Percentiles rank a stretch among this genome's conserved stretches.
These are phyloP conservation scores for Lasioglossum villosulum DNA, from an alignment of 2,888 invertebrate genomes.

Conservation along the genomic window DNA sequence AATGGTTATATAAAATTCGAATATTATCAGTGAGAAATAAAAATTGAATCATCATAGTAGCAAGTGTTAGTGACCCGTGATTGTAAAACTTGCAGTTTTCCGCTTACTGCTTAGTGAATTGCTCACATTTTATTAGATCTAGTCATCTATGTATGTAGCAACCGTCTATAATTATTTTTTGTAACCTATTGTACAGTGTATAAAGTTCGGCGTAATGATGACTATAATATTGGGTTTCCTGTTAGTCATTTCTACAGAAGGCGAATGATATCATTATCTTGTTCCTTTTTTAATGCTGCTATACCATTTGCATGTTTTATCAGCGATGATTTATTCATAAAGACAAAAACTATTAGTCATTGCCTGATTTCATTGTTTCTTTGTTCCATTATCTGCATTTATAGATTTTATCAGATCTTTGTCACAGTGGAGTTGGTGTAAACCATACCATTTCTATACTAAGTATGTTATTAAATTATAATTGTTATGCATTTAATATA, in stretches of 20 bases:
- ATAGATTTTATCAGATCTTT: conserved; percentile 30
- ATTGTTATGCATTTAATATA: neutral
- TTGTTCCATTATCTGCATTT: conserved; percentile 15
- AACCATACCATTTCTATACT: conserved; percentile 15
- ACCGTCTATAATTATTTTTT: neutral
- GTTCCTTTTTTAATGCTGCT: neutral
- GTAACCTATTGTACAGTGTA: neutral
- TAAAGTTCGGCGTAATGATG: neutral
- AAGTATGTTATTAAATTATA: conserved; percentile 22
- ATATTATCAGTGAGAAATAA: neutral
- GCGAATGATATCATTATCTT: neutral
- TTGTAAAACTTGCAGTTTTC: conserved; percentile 32
- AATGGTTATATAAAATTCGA: neutral
- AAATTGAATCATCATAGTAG: neutral
- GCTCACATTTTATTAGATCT: neutral
- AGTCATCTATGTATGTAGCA: neutral
- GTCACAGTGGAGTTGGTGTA: neutral
- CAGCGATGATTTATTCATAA: neutral
- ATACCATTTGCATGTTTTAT: neutral
- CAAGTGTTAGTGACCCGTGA: conserved; percentile 11
- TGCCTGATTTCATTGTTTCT: conserved; percentile 15
- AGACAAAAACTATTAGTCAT: conserved; percentile 42
- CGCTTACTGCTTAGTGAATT: neutral
- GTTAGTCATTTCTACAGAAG: neutral
- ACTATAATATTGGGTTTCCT: neutral